phyloP scores from a whole-genome alignment of 2,797 vertebrate genomes.

The Sebastes nivosus region DNA sequence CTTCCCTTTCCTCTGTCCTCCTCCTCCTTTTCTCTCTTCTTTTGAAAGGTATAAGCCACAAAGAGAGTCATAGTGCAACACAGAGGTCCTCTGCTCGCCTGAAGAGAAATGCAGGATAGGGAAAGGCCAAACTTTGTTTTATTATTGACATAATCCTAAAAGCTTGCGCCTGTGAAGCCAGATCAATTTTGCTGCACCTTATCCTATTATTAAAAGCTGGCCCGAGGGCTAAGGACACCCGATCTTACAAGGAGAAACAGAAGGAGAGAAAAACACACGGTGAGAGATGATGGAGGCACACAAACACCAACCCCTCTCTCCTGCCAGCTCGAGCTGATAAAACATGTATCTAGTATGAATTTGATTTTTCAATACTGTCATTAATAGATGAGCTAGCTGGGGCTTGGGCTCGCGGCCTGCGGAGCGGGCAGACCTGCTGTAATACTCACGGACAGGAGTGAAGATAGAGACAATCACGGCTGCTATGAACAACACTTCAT shows the following conservation, averaged over 20 bases:
- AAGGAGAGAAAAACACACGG: conserved; percentile 42
- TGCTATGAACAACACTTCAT: conserved; percentile 92
- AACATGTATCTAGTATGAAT: conserved; percentile 79
- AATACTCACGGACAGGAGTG: conserved; percentile 83
- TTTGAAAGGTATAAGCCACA: conserved; percentile 59
- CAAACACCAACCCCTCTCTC: conserved; percentile 44
- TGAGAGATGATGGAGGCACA: conserved; percentile 43
- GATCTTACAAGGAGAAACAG: conserved; percentile 59
- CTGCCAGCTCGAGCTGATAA: conserved; percentile 57
- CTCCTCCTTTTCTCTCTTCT: conserved; percentile 20
- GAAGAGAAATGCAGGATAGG: conserved; percentile 67
- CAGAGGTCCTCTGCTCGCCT: conserved; percentile 64
- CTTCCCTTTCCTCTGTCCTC: conserved; percentile 12
- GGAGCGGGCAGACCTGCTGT: conserved; percentile 75
- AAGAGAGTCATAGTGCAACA: conserved; percentile 63
- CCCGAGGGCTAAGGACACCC: conserved; percentile 67
- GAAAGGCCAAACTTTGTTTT: conserved; percentile 78
- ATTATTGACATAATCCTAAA: conserved; percentile 81
- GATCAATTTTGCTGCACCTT: conserved; percentile 83
- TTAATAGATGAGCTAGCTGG: conserved; percentile 84
- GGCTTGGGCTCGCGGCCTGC: conserved; percentile 68
- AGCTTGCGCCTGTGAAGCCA: conserved; percentile 73
- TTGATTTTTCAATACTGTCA: conserved; percentile 85
- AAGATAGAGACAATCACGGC: conserved; percentile 89
- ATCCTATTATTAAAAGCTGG: conserved; percentile 84